phyloP scores from a whole-genome alignment of 1,140 invertebrate genomes.

The Sitobion miscanthi region DNA sequence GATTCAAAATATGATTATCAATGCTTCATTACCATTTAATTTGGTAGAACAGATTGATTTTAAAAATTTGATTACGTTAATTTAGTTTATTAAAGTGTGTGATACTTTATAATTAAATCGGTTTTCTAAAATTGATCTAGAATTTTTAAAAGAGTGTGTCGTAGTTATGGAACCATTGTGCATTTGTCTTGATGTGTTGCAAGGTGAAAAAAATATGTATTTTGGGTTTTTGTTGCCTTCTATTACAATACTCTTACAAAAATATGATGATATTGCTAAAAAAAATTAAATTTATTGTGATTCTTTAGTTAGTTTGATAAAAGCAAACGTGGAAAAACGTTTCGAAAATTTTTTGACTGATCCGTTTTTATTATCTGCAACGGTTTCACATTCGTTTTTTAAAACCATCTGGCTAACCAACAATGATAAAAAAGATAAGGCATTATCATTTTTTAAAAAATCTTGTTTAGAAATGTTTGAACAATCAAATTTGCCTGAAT shows the following conservation, averaged over 20 bases:
- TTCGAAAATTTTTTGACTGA: constrained; percentile 7
- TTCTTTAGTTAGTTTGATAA: constrained; percentile 10
- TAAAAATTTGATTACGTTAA: background rate
- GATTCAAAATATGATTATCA: constrained; percentile 19
- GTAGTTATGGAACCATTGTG: constrained; percentile 24
- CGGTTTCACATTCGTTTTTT: constrained; percentile 19
- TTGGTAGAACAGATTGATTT: constrained; percentile 9
- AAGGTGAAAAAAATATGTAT: constrained; percentile 37
- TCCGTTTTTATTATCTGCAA: constrained; percentile 17
- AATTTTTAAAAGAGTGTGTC: constrained; percentile 24
- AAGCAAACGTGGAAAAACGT: background rate
- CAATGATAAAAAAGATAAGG: constrained; percentile 10
- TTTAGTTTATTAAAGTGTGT: background rate
- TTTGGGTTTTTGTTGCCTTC: constrained; percentile 28
- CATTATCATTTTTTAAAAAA: constrained; percentile 11
- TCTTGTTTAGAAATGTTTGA: constrained; percentile 15
- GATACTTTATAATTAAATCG: constrained; percentile 18
- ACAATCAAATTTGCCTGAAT: constrained; percentile 5
- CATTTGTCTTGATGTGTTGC: background rate
- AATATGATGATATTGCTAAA: constrained; percentile 33
- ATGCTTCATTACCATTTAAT: constrained; percentile 16
- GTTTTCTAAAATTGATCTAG: constrained; percentile 26
- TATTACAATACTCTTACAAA: background rate
- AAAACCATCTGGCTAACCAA: background rate
- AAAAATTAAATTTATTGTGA: constrained; percentile 2